Evolutionary conservation across 1,140 invertebrate genomes (phyloP).

Genomic region (Leguminivora glycinivorella): DNA sequence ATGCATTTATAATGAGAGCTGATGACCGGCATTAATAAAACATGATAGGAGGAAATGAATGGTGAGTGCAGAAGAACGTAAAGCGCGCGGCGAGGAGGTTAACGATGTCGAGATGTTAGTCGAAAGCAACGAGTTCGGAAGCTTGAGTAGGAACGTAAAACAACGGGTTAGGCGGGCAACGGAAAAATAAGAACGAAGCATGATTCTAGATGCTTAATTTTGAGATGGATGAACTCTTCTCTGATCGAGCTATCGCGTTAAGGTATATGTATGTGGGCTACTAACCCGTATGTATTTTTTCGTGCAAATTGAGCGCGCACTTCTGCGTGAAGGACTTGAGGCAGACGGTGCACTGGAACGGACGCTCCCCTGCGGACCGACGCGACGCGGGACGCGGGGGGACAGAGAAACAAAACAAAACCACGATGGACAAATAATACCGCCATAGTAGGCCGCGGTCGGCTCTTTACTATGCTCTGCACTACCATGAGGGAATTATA

Average conservation of each 20-base stretch:
- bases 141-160: conserved; percentile 59
- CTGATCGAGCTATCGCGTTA: conserved; percentile 57
- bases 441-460: conserved; percentile 39
- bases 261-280: conserved; percentile 73
- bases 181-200: conserved; percentile 73
- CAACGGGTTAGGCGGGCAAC: conserved; percentile 75
- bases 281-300: conserved; percentile 83
- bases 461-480: conserved; percentile 34
- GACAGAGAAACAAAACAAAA: conserved; percentile 79
- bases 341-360: conserved; percentile 84
- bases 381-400: conserved; percentile 57
- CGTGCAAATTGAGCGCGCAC: conserved; percentile 82
- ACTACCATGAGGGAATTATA: conserved; percentile 72
- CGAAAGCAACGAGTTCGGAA: conserved; percentile 73
- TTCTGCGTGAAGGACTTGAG: conserved; percentile 85
- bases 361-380: conserved; percentile 81
- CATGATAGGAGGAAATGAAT: conserved; percentile 51
- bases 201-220: conserved; percentile 63
- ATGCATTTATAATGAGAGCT: conserved; percentile 52
- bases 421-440: conserved; percentile 79
- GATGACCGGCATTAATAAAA: conserved; percentile 49
- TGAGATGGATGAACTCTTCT: conserved; percentile 60
- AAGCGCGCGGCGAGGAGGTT: conserved; percentile 65
- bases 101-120: conserved; percentile 71
- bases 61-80: conserved; percentile 69